Evolutionary conservation across 1,140 invertebrate genomes (phyloP).

Genomic region (Drosophila mayri): DNA sequence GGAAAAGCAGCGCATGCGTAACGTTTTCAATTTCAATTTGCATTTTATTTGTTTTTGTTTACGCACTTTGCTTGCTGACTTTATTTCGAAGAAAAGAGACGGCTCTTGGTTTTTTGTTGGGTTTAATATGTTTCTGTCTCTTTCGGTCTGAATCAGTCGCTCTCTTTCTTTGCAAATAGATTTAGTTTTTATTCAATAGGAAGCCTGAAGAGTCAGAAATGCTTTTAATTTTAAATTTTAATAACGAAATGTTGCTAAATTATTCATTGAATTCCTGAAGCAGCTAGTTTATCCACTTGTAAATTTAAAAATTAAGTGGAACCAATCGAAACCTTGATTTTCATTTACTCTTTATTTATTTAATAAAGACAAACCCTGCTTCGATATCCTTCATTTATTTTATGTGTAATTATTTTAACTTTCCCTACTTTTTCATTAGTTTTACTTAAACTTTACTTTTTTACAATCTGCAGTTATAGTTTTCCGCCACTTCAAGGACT

Average conservation of each 20-base stretch:
- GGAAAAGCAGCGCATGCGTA: constrained; percentile 74
- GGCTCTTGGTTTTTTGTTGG: constrained; percentile 3
- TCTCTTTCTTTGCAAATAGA: neutral
- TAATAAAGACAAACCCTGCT: neutral
- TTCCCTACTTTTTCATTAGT: neutral
- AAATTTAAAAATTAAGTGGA: too few relatives aligned
- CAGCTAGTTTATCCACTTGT: too few relatives aligned
- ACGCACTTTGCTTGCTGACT: constrained; percentile 32
- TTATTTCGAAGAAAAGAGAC: neutral
- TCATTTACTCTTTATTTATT: neutral
- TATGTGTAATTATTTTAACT: neutral
- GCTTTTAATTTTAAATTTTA: neutral
- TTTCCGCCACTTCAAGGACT: constrained; percentile 18
- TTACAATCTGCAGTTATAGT: constrained; percentile 12
- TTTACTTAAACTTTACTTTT: constrained; percentile 2
- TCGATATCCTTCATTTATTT: neutral
- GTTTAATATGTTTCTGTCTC: constrained; percentile 5
- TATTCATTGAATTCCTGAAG: too few relatives aligned
- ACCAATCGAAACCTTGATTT: neutral
- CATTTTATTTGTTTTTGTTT: constrained; percentile 36
- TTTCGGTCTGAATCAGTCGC: neutral
- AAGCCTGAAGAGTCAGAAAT: constrained; percentile 24
- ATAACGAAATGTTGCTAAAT: too few relatives aligned
- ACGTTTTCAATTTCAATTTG: constrained; percentile 81
- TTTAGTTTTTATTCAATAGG: neutral